Evolutionary conservation across 2,888 invertebrate species (phyloP), one percentile per base, ranked within the genome.

Genomic region (Slavum lentiscoides): DNA sequence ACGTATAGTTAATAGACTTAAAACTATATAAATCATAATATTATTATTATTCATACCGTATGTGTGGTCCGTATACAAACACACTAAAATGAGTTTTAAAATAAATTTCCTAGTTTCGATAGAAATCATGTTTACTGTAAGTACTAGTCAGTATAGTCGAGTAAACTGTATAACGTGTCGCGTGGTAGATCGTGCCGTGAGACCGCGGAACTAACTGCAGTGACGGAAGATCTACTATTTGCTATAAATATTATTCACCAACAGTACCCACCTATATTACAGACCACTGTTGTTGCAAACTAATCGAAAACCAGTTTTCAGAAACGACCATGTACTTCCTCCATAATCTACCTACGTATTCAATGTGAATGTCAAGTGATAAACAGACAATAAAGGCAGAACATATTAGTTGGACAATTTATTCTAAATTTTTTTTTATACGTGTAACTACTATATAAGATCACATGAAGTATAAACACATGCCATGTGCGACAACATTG

Each of bases 101-200:
- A 76, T 30, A 9, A 59, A 68, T 30, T 68, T 76, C 19, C 61
- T 59, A 9, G 49, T 23, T 30, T 75, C 58, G 17, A 37, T 67
- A 9, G 68, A 49, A 61, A 69, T 76, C 76, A 76, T 76, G 59
- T 61, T 69, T 8, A 61, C 37, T 30, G 39, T 61, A n/a, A n/a
- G 15, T 15, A 19, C 13, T 55, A 7, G 7, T 4, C 2, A 30
- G 43, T 53, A 17, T 53, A 53, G 13, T 30, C 30, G 30, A n/a
- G n/a, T n/a, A n/a, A n/a, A n/a, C n/a, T 30, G 30, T 30, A 30
- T 30, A 1, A 30, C 4, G 30, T 53, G 15, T 5, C 23, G 49
- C 19, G 11, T 13, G n/a, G 15, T 37, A 9, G 62, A 62, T 21
- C 6, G 61, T 73, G 23, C 19, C 11, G 43, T 7, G 13, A 19